phyloP scores from a whole-genome alignment of 2,888 invertebrate species.

The Ormyrus rosae region DNA sequence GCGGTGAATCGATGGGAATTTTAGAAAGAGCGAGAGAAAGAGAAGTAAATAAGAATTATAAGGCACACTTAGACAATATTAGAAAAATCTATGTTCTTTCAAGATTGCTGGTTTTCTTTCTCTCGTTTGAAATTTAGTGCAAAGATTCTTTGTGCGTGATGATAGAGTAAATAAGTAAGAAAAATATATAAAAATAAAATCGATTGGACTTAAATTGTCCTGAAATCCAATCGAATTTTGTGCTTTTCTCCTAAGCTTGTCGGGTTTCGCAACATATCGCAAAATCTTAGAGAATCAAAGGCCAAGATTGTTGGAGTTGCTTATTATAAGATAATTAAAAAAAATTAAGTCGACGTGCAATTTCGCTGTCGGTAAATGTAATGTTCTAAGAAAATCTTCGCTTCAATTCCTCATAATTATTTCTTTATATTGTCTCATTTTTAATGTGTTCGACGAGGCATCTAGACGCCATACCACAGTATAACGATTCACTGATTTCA shows the following conservation, averaged over 20 bases:
- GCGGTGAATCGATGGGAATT: conserved; percentile 47
- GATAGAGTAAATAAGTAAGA: conserved; percentile 44
- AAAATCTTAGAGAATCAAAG: conserved; percentile 52
- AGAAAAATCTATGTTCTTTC: conserved; percentile 60
- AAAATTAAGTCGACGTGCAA: conserved; percentile 38
- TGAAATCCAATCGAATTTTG: conserved; percentile 65
- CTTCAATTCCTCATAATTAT: conserved; percentile 31
- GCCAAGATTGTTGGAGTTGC: conserved; percentile 41
- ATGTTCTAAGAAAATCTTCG: conserved; percentile 47
- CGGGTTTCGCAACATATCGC: conserved; percentile 70
- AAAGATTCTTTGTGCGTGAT: conserved; percentile 44
- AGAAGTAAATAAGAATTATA: conserved; percentile 52
- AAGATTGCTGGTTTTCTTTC: conserved; percentile 37
- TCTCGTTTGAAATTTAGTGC: conserved; percentile 40
- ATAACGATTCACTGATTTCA: conserved; percentile 16
- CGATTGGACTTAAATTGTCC: conserved; percentile 41
- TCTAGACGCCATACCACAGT: conserved; percentile 44
- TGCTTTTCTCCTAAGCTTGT: conserved; percentile 63
- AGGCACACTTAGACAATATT: conserved; percentile 72
- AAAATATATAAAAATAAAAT: conserved; percentile 37
- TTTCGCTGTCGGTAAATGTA: conserved; percentile 30
- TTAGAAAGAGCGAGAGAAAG: conserved; percentile 50
- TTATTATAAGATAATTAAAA: conserved; percentile 50
- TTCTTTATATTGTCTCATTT: conserved; percentile 36
- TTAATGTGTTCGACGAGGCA: conserved; percentile 47